Evolutionary conservation across 2,888 invertebrate genomes (phyloP).

Genomic region (Nomada hirtipes): DNA sequence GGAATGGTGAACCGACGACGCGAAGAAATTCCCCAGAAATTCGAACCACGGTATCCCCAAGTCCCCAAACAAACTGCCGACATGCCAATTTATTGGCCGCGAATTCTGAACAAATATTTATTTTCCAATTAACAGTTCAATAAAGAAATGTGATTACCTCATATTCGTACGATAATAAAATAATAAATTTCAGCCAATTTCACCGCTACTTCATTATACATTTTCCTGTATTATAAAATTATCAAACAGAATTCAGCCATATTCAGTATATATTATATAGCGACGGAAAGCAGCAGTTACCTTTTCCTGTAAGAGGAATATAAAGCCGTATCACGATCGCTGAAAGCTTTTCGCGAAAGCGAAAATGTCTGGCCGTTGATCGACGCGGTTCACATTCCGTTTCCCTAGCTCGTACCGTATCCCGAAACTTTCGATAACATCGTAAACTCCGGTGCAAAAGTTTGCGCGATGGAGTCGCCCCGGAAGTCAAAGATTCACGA

Average conservation of each 20-base stretch:
- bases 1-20: constrained; percentile 16
- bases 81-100: too few species aligned
- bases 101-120: too few species aligned
- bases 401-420: constrained; percentile 53
- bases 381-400: constrained; percentile 65
- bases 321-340: background rate
- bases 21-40: constrained; percentile 12
- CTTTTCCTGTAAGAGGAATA: too few species aligned
- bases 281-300: too few species aligned
- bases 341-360: constrained; percentile 10
- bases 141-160: too few species aligned
- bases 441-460: constrained; percentile 64
- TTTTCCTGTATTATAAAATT: too few species aligned
- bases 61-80: background rate
- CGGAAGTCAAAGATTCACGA: constrained; percentile 65
- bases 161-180: too few species aligned
- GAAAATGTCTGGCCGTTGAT: constrained; percentile 53
- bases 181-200: too few species aligned
- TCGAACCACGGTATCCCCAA: background rate
- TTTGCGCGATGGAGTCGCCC: constrained; percentile 59
- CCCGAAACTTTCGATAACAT: constrained; percentile 67
- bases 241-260: too few species aligned
- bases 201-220: too few species aligned
- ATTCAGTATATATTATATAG: too few species aligned
- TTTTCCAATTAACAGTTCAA: too few species aligned